Percentiles rank a stretch among this genome's conserved stretches.
phyloP scores from a whole-genome alignment of 2,797 vertebrate species.

The Channallabes apus region DNA sequence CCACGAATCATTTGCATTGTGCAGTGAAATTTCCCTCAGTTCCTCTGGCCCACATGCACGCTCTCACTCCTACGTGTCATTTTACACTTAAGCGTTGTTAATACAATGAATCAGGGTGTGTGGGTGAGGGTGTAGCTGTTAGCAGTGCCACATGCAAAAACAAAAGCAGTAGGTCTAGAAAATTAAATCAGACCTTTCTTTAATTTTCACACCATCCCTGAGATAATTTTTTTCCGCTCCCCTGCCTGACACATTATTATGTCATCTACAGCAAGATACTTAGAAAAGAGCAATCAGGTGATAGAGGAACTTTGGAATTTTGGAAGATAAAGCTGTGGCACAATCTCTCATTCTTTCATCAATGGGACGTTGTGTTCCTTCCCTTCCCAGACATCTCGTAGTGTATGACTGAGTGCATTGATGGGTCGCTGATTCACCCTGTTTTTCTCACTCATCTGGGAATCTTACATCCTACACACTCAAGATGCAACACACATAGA shows the following conservation, averaged over 20 bases:
- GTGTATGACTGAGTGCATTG: slow-evolving; percentile 21
- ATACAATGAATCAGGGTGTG: slow-evolving; percentile 31
- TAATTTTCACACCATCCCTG: neutral
- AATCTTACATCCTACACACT: slow-evolving; percentile 21
- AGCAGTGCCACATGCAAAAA: slow-evolving; percentile 10
- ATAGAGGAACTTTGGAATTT: slow-evolving; percentile 1
- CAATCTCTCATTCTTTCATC: slow-evolving; percentile 15
- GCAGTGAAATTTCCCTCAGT: slow-evolving; percentile 20
- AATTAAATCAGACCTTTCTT: slow-evolving; percentile 2
- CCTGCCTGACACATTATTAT: neutral
- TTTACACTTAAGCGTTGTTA: slow-evolving; percentile 45
- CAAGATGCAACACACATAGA: slow-evolving; percentile 1
- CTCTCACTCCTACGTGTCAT: slow-evolving; percentile 45
- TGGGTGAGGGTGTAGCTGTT: slow-evolving; percentile 30
- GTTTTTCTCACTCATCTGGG: slow-evolving; percentile 37
- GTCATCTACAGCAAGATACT: neutral
- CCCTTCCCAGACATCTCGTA: slow-evolving; percentile 28
- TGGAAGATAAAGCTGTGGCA: neutral
- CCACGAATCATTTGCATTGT: neutral
- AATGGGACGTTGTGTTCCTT: slow-evolving; percentile 26
- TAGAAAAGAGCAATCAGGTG: slow-evolving; percentile 13
- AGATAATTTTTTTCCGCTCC: neutral
- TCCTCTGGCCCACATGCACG: slow-evolving; percentile 28
- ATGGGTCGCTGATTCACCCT: slow-evolving; percentile 31
- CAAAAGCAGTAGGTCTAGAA: neutral